Conservation (phyloP, 2,797 vertebrate genomes). For the Morelia viridis region DNA sequence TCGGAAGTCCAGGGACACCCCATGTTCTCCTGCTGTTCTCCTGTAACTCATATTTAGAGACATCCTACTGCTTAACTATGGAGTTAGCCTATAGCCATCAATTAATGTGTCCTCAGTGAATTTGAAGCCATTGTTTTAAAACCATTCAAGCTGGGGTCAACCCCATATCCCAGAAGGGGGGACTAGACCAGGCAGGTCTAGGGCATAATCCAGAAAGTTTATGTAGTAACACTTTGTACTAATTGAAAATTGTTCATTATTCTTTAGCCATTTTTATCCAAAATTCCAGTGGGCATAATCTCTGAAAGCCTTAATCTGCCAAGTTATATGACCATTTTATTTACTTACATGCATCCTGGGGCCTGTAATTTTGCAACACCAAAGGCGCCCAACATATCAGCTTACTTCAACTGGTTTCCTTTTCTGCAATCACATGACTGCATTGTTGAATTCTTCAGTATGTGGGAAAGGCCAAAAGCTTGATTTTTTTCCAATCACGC, state of each 20-base stretch:
- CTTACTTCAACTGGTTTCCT: not conserved
- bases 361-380: not conserved
- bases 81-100: not conserved
- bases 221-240: not conserved
- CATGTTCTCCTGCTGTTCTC: not conserved
- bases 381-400: not conserved
- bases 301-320: not conserved
- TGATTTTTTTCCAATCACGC: not conserved
- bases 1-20: not conserved
- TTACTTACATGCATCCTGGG: not conserved
- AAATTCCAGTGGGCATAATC: not conserved
- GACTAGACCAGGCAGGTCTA: not conserved
- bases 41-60: not conserved
- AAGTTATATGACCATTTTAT: not conserved
- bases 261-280: not conserved
- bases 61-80: not conserved
- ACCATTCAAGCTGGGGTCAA: not conserved
- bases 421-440: not conserved
- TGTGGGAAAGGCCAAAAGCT: not conserved
- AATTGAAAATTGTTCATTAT: not conserved
- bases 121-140: not conserved
- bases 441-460: not conserved
- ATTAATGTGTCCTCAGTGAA: not conserved
- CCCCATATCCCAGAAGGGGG: not conserved
- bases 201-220: not conserved